Percentiles rank a stretch among this genome's conserved stretches.
Conservation (phyloP, 2,113 vertebrate species). For the Lathamus discolor region DNA sequence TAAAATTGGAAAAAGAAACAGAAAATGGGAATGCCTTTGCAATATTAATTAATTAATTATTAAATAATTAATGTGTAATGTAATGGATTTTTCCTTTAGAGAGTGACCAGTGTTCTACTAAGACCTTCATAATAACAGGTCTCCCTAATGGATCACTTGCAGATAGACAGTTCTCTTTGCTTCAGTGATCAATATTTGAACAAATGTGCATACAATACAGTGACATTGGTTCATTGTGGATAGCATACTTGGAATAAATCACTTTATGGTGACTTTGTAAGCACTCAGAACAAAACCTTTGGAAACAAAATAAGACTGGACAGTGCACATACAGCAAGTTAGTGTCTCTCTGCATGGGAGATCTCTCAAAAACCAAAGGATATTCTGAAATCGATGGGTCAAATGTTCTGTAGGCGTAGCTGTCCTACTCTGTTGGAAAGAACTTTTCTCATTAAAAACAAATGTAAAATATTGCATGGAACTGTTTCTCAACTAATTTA, state of each 20-base stretch:
- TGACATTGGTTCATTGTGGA: neutral
- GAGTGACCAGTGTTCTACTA: neutral
- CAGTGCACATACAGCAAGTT: neutral
- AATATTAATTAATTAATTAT: neutral
- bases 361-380: neutral
- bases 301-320: neutral
- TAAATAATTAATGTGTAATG: neutral
- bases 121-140: neutral
- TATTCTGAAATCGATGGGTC: neutral
- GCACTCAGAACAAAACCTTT: neutral
- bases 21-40: neutral
- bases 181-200: neutral
- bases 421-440: neutral
- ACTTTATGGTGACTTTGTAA: neutral
- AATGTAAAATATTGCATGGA: neutral
- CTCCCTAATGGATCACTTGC: neutral
- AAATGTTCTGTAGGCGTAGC: neutral
- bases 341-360: neutral
- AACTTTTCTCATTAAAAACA: conserved; percentile 2
- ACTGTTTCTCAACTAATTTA: neutral
- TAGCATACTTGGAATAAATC: neutral
- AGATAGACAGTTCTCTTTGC: neutral
- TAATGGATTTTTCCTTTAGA: neutral
- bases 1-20: neutral
- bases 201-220: neutral